A percentile compares a stretch with the other conserved stretches of the same genome.
phyloP scores from a whole-genome alignment of 1,140 invertebrate species.

The Nephila pilipes region DNA sequence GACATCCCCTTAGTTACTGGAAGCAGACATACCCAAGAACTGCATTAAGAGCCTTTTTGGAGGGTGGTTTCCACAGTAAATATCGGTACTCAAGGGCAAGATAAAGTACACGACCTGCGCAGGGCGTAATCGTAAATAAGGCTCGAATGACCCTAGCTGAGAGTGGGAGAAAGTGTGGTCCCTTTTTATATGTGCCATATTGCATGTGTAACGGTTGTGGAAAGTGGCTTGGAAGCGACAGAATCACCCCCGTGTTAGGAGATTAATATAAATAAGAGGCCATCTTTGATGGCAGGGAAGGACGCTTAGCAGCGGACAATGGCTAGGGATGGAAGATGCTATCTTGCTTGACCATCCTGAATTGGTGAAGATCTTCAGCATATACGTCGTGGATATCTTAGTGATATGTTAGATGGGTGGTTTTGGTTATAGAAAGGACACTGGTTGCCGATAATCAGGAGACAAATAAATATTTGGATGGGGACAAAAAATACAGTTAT shows the following conservation, averaged over 20 bases:
- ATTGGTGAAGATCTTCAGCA: background rate
- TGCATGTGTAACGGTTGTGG: background rate
- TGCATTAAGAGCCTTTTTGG: background rate
- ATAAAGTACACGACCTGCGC: slow-evolving; percentile 5
- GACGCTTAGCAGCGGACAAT: background rate
- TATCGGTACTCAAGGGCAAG: background rate
- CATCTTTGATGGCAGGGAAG: background rate
- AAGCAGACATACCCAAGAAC: background rate
- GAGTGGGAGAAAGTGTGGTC: background rate
- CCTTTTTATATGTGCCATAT: background rate
- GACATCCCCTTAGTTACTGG: slow-evolving; percentile 19
- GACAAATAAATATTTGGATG: too few species aligned
- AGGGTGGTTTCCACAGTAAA: background rate
- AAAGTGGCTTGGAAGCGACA: background rate
- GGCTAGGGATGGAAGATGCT: background rate
- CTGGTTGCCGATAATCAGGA: too few species aligned
- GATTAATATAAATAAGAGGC: slow-evolving; percentile 53
- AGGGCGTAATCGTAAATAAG: slow-evolving; percentile 53
- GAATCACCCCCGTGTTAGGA: background rate
- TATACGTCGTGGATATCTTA: background rate
- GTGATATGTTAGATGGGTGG: too few species aligned
- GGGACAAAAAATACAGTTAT: too few species aligned
- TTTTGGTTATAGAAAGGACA: too few species aligned
- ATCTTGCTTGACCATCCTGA: background rate
- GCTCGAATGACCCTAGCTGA: background rate